Evolutionary conservation across 2,888 invertebrate genomes (phyloP).

Genomic region (Ochropleura leucogaster): DNA sequence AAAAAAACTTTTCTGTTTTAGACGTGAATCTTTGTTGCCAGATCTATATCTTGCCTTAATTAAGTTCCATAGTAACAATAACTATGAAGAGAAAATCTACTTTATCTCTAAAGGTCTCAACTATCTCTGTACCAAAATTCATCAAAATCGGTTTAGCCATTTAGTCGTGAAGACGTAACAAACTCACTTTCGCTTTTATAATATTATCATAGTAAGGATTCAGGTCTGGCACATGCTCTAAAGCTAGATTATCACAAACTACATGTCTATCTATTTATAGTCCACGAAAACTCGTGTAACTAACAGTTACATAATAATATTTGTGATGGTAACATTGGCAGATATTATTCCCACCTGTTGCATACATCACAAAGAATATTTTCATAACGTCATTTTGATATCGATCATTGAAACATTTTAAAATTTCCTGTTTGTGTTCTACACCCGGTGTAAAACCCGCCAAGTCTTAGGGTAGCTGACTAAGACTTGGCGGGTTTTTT

Average conservation of each 20-base stretch:
- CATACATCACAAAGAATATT: constrained; percentile 5
- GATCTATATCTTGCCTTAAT: too few species aligned
- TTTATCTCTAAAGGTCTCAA: too few species aligned
- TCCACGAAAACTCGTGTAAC: not conserved
- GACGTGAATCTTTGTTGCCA: not conserved
- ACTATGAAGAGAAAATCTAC: not conserved
- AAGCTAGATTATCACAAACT: not conserved
- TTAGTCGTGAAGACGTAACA: too few species aligned
- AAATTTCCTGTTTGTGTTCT: constrained; percentile 11
- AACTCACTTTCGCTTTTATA: too few species aligned
- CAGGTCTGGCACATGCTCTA: too few species aligned
- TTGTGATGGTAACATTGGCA: not conserved
- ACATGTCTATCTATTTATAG: not conserved
- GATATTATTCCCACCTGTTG: constrained; percentile 3
- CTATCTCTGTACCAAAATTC: too few species aligned
- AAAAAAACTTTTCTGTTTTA: not conserved
- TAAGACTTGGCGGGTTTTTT: too few species aligned
- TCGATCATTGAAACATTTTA: constrained; percentile 24
- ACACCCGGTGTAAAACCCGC: constrained; percentile 11
- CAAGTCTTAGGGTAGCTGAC: too few species aligned
- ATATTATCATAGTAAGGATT: too few species aligned
- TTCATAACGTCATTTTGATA: constrained; percentile 1
- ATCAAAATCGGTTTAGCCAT: too few species aligned
- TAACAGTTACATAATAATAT: not conserved
- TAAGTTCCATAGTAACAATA: not conserved